These are phyloP conservation scores for Pterobdella sp. DNA, from an alignment of 2,888 invertebrate species.

Conservation along the genomic window DNA sequence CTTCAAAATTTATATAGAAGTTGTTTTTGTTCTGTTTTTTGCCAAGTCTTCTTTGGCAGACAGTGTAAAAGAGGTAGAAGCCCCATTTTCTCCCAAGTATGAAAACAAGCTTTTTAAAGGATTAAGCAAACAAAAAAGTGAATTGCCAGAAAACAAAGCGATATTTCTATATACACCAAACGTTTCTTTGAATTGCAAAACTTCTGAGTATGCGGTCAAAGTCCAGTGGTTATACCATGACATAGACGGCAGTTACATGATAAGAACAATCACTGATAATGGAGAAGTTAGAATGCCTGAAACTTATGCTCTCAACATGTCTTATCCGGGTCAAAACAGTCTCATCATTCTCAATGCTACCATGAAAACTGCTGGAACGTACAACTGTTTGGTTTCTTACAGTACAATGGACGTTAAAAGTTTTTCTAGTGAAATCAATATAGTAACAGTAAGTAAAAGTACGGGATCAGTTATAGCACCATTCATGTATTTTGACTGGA, in stretches of 20 bases:
- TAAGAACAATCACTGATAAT: slow-evolving; percentile 16
- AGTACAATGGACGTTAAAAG: background rate
- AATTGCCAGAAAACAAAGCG: background rate
- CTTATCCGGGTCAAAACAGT: background rate
- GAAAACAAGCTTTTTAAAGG: background rate
- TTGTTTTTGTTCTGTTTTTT: no score
- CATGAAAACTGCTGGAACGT: slow-evolving; percentile 18
- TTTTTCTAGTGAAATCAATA: background rate
- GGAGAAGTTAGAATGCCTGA: background rate
- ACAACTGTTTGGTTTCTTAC: slow-evolving; percentile 9
- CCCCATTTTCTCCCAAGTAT: no score
- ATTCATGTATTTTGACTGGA: slow-evolving; percentile 25
- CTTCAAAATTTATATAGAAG: no score
- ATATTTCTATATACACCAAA: slow-evolving; percentile 9
- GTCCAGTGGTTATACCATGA: slow-evolving; percentile 9
- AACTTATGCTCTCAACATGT: background rate
- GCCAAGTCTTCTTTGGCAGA: no score
- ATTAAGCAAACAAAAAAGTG: background rate
- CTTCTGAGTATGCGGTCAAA: background rate
- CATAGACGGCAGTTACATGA: slow-evolving; percentile 6
- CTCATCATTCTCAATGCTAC: slow-evolving; percentile 20
- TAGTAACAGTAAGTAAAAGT: background rate
- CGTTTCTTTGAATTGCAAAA: slow-evolving; percentile 11
- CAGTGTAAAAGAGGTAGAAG: no score
- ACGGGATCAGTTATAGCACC: slow-evolving; percentile 16